Evolutionary conservation across 2,113 vertebrate species (phyloP), one percentile per base, ranked within the genome.

Genomic region (Urocynchramus pylzowi): DNA sequence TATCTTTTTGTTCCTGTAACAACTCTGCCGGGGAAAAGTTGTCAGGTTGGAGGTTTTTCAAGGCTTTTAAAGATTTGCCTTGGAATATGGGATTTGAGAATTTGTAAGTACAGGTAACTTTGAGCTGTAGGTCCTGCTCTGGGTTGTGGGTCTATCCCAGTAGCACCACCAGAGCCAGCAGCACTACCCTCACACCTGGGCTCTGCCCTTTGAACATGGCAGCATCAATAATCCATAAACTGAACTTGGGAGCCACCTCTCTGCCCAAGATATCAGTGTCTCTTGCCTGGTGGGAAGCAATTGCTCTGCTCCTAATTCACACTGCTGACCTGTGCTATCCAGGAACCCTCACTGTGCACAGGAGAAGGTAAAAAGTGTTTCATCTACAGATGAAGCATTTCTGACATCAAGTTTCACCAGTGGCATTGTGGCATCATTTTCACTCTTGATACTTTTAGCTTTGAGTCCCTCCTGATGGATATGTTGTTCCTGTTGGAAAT

Each of bases 281-380:
- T 71, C 50, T 13, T 74, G 45, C 33, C 57, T 52, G 42, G 26
- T 61, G 78, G 26, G 61, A 76, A 90, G 80, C 24, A 81, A 14
- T 27, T 60, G 16, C 39, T n/a, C 52, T 68, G 39, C 53, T 80
- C 45, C 44, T 84, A 1, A 35, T 17, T 50, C 70, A 27, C 3
- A 3, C 5, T 6, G 2, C 44, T 15, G 50, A 16, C 7, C 11
- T 3, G 3, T 23, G 17, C 50, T 89, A 68, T 2, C 42, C 31
- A 42, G 49, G 75, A 20, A 5, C 19, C 49, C 33, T 31, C 0
- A 0, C 1, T 27, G 37, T 6, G 5, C 19, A 4, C 3, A 73
- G 24, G 47, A 54, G 39, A 33, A 74, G 20, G 7, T 20, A 35
- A 85, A 83, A 57, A 5, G 4, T 21, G 21, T 33, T 68, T 59